Percentiles rank a stretch among this genome's conserved stretches.
Evolutionary conservation across 2,113 vertebrate genomes (phyloP).

Genomic region (Anser brachyrhynchus): DNA sequence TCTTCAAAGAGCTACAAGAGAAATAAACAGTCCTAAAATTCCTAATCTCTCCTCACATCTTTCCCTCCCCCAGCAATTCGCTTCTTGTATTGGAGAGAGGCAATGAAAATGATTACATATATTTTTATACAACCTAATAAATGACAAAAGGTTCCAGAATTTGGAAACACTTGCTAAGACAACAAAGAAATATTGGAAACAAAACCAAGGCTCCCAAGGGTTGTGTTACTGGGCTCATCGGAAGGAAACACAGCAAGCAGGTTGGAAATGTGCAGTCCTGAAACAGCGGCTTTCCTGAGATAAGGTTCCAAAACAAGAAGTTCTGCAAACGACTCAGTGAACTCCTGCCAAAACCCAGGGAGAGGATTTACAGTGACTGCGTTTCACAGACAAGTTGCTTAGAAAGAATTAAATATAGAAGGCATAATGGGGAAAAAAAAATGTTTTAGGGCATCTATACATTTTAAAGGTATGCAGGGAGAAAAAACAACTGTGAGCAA

Average conservation of each 20-base stretch:
- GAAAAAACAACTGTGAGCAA: not conserved
- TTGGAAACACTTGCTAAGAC: not conserved
- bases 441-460: not conserved
- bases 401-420: not conserved
- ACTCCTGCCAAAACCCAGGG: not conserved
- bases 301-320: conserved; percentile 19
- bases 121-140: not conserved
- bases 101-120: not conserved
- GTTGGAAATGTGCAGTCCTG: not conserved
- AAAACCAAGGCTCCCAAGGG: not conserved
- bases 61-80: not conserved
- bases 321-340: not conserved
- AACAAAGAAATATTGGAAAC: not conserved
- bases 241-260: not conserved
- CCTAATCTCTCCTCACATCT: not conserved
- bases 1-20: not conserved
- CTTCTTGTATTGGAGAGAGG: not conserved
- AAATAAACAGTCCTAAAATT: not conserved
- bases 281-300: not conserved
- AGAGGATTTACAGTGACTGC: fast-evolving
- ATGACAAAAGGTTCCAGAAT: not conserved
- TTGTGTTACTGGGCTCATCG: not conserved
- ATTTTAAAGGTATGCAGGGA: not conserved
- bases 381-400: not conserved
- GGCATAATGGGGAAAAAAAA: not conserved